A percentile compares a stretch with the other conserved stretches of the same genome.
Evolutionary conservation across 2,888 invertebrate species (phyloP).

Genomic region (Xanthia togata): DNA sequence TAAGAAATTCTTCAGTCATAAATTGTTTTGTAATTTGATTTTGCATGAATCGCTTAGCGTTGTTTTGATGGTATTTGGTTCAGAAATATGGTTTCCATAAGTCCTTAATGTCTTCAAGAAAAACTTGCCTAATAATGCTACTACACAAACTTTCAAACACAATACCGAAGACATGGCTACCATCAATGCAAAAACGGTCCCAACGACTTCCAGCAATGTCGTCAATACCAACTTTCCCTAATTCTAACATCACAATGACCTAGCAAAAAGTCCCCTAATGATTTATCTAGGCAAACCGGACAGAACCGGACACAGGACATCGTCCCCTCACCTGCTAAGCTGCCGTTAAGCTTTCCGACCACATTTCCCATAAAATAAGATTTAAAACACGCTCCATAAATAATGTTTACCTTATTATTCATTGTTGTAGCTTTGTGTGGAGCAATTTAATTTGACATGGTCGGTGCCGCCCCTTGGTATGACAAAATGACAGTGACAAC

Average conservation of each 20-base stretch:
- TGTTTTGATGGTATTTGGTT: no score
- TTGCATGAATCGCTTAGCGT: no score
- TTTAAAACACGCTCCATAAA: conserved; percentile 83
- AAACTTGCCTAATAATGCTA: not conserved
- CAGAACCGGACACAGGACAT: conserved; percentile 67
- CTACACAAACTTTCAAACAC: not conserved
- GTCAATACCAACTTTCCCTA: conserved; percentile 45
- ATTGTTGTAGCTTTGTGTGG: conserved; percentile 76
- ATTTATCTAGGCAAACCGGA: conserved; percentile 66
- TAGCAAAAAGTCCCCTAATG: conserved; percentile 65
- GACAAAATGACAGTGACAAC: conserved; percentile 48
- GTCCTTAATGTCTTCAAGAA: not conserved
- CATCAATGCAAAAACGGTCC: conserved; percentile 29
- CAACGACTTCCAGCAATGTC: conserved; percentile 31
- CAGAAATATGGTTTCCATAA: not conserved
- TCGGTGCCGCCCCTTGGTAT: conserved; percentile 74
- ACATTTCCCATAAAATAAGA: conserved; percentile 90
- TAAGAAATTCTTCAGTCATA: no score
- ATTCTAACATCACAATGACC: conserved; percentile 64
- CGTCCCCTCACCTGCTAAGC: conserved; percentile 80
- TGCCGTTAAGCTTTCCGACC: conserved; percentile 83
- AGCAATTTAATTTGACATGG: conserved; percentile 83
- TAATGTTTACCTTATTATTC: conserved; percentile 79
- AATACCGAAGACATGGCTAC: not conserved
- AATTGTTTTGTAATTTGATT: no score